Evolutionary conservation across 92 coral and sea anemone genomes (phyloP), one percentile per base, ranked within the genome.

Genomic region (Desmophyllum pertusum): DNA sequence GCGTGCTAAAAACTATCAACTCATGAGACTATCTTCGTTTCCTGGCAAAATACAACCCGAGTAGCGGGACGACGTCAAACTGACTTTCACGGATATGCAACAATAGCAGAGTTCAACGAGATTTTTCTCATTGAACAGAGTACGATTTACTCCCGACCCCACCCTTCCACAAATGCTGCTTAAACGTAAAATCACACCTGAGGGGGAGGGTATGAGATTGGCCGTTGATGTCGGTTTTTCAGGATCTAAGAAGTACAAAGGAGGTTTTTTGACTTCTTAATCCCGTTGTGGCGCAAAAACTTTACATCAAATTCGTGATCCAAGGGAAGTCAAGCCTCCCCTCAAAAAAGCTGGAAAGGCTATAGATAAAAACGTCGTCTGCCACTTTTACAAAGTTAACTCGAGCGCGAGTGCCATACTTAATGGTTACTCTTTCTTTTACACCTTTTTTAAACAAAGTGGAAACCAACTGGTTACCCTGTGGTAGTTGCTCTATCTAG

Each of bases 401-500:
- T 50, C 19, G 23, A 19, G 42, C 31, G 40, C 30, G 64, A 48
- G 67, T 51, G 66, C 67, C 75, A 27, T 50, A 48, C 6, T 68
- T 67, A 68, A 66, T 37, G 65, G 65, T 79, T 52, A 48, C 66
- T 36, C 77, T 80, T 53, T 36, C 77, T 80, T 53, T 9, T 48
- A 74, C 61, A 74, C 61, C 78, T 50, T 51, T n/a, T 14, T 74
- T 13, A 33, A 74, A 35, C 37, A 31, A 43, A 46, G 46, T 46
- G 62, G 84, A 51, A 50, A 62, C 52, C 38, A 63, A 66, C 25
- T 69, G 77, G 67, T 37, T 3, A n/a, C 36, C 84, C 76, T 68
- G 84, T 80, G 84, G 76, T 80, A 17, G 73, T 36, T 39, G 46
- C 67, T 80, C 67, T 68, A 80, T 51, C 84, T 80, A 80, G 84